Conservation (phyloP, 2,797 vertebrate genomes). For the Pseudomugil tenellus region DNA sequence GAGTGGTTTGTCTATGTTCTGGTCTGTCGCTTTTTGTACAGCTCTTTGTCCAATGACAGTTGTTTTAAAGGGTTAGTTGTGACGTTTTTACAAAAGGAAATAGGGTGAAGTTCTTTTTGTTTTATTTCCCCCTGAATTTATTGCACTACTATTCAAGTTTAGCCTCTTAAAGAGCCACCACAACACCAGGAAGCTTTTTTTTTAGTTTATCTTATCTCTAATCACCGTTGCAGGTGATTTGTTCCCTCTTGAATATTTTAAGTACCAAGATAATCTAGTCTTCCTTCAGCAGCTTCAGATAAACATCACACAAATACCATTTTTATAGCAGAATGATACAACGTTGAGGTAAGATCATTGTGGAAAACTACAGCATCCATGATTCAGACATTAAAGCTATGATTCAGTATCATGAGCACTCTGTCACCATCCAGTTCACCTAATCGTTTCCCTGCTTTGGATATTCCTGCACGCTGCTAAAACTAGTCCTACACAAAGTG, state of each 20-base stretch:
- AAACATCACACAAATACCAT: neutral
- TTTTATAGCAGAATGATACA: conserved; percentile 1
- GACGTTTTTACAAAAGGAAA: too few species aligned
- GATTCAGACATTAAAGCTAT: conserved; percentile 32
- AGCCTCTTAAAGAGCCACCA: neutral
- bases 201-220: conserved; percentile 25
- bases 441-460: neutral
- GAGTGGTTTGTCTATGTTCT: too few species aligned
- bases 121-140: neutral
- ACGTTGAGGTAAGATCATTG: conserved; percentile 7
- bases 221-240: neutral
- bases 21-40: too few species aligned
- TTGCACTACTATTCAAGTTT: neutral
- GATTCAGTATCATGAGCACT: conserved; percentile 24
- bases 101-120: too few species aligned
- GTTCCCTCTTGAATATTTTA: conserved; percentile 21
- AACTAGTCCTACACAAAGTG: neutral
- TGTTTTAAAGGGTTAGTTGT: too few species aligned
- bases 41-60: too few species aligned
- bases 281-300: neutral
- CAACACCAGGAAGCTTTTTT: neutral
- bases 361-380: conserved; percentile 29
- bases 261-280: conserved; percentile 38
- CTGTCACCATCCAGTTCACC: neutral
- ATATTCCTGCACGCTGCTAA: neutral